Base-by-base conservation (phyloP, 2,888 invertebrate genomes). In the Omphaloscelis lunosa region DNA sequence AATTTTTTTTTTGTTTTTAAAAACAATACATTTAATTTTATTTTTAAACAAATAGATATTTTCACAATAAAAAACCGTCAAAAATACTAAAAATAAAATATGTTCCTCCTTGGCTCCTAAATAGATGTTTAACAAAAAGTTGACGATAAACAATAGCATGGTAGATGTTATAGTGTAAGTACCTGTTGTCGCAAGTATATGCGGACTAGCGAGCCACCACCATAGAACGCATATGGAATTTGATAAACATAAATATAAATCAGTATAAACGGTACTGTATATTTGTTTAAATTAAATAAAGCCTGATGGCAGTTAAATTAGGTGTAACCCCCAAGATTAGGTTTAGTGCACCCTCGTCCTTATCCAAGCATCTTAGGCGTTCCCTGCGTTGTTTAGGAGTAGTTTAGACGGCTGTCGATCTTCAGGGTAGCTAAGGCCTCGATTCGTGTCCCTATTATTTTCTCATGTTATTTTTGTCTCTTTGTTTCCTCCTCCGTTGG, bases 61-160 rank as follows among this genome's bases (percentile, higher is more conserved):
- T 93, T 83, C 94, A 94, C 94, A 94, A 94, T 93, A 92, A 91
- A 92, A 90, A 85, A 81, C 82, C 85, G 87, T 89, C 86, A 79
- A 89, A 56, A 86, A 72, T 86, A 91, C 90, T 85, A 89, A 91
- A 87, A 88, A 89, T 79, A 80, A 89, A 89, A 90, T 89, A 86
- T 90, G 91, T 92, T 92, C 93, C 91, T 93, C 94, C 94, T 94
- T 95, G 95, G 95, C 95, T 95, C 95, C 95, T 91, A 89, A 91
- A 91, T 91, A 91, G 85, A 90, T 91, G 92, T 91, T 91, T 92
- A 92, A 92, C 91, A 89, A 88, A 88, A 90, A 86, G 67, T 86
- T 68, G 72, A 86, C 80, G 85, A 86, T 91, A 91, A 93, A 90
- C 89, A 89, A 90, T 79, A 91, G 96, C 96, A 96, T 96, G 96